phyloP scores from a whole-genome alignment of 2,113 vertebrate genomes.

The Scortum barcoo region DNA sequence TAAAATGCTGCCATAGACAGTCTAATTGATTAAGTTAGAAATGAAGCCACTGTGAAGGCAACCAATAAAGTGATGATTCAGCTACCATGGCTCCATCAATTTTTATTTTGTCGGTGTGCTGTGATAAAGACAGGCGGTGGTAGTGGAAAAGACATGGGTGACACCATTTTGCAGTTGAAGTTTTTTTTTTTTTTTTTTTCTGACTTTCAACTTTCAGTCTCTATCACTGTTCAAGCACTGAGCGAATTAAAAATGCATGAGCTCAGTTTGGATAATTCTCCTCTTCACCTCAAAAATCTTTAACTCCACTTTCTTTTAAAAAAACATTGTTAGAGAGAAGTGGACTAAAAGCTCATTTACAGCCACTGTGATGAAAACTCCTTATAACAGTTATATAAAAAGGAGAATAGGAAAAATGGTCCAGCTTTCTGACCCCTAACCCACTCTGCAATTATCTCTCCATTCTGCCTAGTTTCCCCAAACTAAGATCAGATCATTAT shows the following conservation, averaged over 20 bases:
- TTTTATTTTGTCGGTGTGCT: constrained; percentile 11
- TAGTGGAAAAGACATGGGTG: neutral
- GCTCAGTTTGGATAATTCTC: constrained; percentile 29
- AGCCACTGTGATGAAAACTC: constrained; percentile 39
- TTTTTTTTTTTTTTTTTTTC: constrained; percentile 19
- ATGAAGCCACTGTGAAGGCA: constrained; percentile 59
- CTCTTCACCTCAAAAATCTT: constrained; percentile 7
- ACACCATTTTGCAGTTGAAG: constrained; percentile 18
- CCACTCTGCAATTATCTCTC: constrained; percentile 33
- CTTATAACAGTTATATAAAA: constrained; percentile 19
- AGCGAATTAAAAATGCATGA: constrained; percentile 55
- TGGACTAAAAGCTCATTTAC: constrained; percentile 49
- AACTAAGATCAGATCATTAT: constrained; percentile 64
- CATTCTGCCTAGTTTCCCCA: constrained; percentile 26
- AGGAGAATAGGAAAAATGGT: constrained; percentile 9
- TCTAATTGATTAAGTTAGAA: constrained; percentile 75
- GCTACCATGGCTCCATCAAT: constrained; percentile 22
- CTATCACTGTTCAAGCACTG: constrained; percentile 12
- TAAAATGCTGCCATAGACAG: no score
- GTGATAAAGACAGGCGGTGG: constrained; percentile 21
- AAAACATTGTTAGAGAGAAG: constrained; percentile 53
- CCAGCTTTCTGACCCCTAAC: constrained; percentile 48
- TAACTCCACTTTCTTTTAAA: constrained; percentile 29
- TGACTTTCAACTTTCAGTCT: constrained; percentile 31
- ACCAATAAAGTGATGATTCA: constrained; percentile 66